These are phyloP conservation scores for Echeneis naucrates DNA, from an alignment of 2,797 vertebrate species.

Conservation along the genomic window DNA sequence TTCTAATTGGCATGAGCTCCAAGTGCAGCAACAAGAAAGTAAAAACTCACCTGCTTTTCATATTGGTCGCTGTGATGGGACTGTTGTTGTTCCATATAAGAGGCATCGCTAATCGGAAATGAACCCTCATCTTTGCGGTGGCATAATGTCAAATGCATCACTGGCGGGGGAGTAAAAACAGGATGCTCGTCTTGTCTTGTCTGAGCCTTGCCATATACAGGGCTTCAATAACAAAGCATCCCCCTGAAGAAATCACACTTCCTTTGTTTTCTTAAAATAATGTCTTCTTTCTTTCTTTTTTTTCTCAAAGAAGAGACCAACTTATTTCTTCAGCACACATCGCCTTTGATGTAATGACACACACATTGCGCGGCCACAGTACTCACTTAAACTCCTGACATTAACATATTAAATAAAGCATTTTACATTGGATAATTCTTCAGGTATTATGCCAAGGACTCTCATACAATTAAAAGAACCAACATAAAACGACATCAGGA, in stretches of 20 bases:
- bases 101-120: neutral
- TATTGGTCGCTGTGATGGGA: neutral
- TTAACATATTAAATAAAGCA: constrained; percentile 64
- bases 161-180: neutral
- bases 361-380: constrained; percentile 2
- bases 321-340: neutral
- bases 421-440: constrained; percentile 47
- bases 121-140: neutral
- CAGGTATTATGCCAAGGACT: constrained; percentile 58
- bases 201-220: neutral
- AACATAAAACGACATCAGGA: constrained; percentile 48
- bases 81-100: neutral
- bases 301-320: neutral
- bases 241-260: constrained; percentile 3
- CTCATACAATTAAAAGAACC: constrained; percentile 54
- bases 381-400: constrained; percentile 24
- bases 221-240: neutral
- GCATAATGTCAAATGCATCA: constrained; percentile 11
- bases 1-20: neutral
- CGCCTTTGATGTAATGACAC: constrained; percentile 14
- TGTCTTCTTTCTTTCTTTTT: neutral
- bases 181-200: neutral
- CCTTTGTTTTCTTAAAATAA: neutral
- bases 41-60: neutral
- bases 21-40: neutral